phyloP scores from a whole-genome alignment of 2,797 vertebrate species.

The Halcyon smyrnensis region DNA sequence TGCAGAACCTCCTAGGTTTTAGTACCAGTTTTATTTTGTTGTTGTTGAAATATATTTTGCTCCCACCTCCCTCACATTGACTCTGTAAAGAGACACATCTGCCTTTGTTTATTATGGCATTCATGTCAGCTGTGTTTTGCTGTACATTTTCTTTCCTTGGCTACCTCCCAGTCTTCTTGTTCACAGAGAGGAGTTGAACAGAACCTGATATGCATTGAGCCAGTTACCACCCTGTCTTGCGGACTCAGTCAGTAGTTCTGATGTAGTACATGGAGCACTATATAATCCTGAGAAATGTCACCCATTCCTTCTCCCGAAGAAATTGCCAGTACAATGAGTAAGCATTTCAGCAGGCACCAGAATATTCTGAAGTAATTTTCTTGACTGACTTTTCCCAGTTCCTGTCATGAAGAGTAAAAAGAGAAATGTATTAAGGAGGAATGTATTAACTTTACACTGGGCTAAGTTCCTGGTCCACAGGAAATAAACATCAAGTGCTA shows the following conservation, averaged over 20 bases:
- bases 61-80: neutral
- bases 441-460: neutral
- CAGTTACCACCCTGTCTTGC: neutral
- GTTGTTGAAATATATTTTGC: neutral
- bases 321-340: neutral
- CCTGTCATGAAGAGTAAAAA: neutral
- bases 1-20: neutral
- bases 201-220: neutral
- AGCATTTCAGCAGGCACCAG: neutral
- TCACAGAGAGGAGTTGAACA: neutral
- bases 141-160: constrained; percentile 17
- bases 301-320: neutral
- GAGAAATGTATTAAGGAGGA: neutral
- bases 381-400: neutral
- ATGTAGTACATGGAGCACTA: neutral
- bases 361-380: neutral
- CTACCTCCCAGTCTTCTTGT: neutral
- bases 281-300: neutral
- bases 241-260: neutral
- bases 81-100: constrained; percentile 4
- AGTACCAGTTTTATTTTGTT: neutral
- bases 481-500: neutral
- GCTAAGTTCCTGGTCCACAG: neutral
- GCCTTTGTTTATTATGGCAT: constrained; percentile 27
- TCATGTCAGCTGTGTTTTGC: constrained; percentile 17